phyloP scores from a whole-genome alignment of 35 echinoderm and acorn worm species.

The Ptychodera flava region DNA sequence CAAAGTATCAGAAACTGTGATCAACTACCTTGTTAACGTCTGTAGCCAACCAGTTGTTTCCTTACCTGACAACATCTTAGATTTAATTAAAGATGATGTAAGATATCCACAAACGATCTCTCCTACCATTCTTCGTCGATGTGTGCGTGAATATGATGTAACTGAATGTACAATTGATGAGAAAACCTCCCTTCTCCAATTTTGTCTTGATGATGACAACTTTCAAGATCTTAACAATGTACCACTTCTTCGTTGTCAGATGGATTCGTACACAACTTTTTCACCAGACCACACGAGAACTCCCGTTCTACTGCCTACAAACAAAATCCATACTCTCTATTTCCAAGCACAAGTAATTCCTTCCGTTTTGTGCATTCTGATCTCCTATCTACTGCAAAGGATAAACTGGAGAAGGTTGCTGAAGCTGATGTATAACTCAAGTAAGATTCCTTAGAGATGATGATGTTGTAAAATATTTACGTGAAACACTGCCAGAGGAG shows the following conservation, averaged over 20 bases:
- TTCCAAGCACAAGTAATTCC: not conserved
- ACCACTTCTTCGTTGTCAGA: not conserved
- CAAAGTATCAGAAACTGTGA: not conserved
- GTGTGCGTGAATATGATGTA: not conserved
- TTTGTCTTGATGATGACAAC: not conserved
- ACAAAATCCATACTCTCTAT: not conserved
- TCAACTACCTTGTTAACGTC: not conserved
- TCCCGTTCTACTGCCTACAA: not conserved
- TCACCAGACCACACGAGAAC: not conserved
- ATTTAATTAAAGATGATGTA: not conserved
- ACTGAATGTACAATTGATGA: not conserved
- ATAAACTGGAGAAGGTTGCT: not conserved
- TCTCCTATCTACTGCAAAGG: not conserved
- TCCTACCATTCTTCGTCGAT: constrained; percentile 11
- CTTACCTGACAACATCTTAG: constrained; percentile 8
- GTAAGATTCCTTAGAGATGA: not conserved
- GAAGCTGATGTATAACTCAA: not conserved
- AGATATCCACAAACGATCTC: not conserved
- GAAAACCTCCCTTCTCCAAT: not conserved
- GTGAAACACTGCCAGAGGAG: not conserved
- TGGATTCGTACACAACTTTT: not conserved
- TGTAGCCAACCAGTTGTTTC: not conserved
- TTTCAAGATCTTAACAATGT: not conserved
- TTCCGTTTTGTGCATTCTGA: not conserved
- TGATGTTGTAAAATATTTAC: not conserved